phyloP scores from a whole-genome alignment of 2,113 vertebrate species.

The Macaca mulatta region DNA sequence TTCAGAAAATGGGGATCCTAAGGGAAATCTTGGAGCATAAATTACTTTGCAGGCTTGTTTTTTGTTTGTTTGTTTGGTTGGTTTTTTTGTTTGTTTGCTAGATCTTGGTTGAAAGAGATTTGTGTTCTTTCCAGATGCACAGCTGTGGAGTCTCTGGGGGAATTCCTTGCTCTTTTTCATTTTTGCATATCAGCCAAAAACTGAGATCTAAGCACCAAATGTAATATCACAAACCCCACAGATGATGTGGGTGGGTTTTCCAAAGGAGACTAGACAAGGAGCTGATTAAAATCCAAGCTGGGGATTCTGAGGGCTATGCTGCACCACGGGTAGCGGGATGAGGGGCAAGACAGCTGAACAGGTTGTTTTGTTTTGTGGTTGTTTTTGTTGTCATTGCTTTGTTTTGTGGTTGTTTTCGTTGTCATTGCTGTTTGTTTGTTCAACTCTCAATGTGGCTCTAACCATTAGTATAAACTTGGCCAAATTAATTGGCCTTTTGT shows the following conservation, averaged over 20 bases:
- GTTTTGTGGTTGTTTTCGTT: not conserved
- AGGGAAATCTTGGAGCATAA: constrained; percentile 57
- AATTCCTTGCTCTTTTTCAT: constrained; percentile 70
- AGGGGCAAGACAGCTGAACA: not conserved
- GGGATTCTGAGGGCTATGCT: not conserved
- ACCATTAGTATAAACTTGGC: not conserved
- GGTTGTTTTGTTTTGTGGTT: not conserved
- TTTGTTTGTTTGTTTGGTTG: not conserved
- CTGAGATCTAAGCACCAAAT: constrained; percentile 49
- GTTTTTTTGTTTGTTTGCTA: not conserved
- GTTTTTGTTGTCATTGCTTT: not conserved
- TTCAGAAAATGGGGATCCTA: constrained; percentile 54
- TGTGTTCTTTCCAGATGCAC: constrained; percentile 58
- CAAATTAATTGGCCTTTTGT: not conserved
- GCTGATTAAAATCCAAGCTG: constrained; percentile 33
- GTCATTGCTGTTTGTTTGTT: constrained; percentile 14
- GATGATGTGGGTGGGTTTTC: constrained; percentile 36
- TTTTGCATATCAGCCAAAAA: constrained; percentile 70
- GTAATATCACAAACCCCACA: not conserved
- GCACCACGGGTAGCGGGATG: rapidly evolving
- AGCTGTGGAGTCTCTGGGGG: constrained; percentile 68
- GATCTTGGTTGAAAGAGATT: constrained; percentile 53
- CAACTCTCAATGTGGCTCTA: not conserved
- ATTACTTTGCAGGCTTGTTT: constrained; percentile 44
- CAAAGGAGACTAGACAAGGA: not conserved